Evolutionary conservation across 2,797 vertebrate genomes (phyloP), one percentile per base, ranked within the genome.

Genomic region (Danio kyathit): DNA sequence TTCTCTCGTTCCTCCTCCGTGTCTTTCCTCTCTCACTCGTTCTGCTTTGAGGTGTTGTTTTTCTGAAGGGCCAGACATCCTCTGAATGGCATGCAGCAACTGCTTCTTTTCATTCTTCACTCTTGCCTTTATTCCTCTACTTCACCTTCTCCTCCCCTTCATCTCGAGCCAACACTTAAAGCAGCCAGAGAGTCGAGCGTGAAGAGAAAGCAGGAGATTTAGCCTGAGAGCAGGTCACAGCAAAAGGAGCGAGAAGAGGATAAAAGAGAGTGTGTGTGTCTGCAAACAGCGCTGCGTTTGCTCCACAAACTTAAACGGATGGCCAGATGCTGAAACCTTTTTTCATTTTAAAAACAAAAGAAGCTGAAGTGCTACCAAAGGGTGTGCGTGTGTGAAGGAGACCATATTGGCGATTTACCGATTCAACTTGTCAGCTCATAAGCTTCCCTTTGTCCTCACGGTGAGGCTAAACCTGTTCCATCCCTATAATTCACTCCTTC

Each of bases 81-180:
- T 76, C 51, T 83, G 74, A 86, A 86, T 71, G 66, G 60, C 72
- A 83, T 73, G 80, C 70, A 67, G 72, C 69, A 74, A 82, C 80
- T 82, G 74, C 80, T 44, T 79, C 76, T 81, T 84, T 84, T 84
- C 83, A 80, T 83, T 79, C 83, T 83, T 77, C 64, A 38, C 65
- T 79, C 57, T 57, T 84, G 72, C 75, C 77, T 81, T 76, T 81
- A 81, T 84, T 84, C 80, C 66, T 80, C 51, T 66, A 72, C 48
- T 71, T 83, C 83, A 75, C 65, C 46, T 66, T 57, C 67, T 29
- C 48, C 61, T 49, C 67, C 66, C 54, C 76, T 85, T 81, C 77
- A 80, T 81, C 85, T 77, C 49, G 38, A 76, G 77, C 82, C 82
- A 84, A 82, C 75, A 80, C 82, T 82, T 83, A 77, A 80, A 77